Evolutionary conservation across 2,113 vertebrate genomes (phyloP), one percentile per base, ranked within the genome.

Genomic region (Trematocara variabile): DNA sequence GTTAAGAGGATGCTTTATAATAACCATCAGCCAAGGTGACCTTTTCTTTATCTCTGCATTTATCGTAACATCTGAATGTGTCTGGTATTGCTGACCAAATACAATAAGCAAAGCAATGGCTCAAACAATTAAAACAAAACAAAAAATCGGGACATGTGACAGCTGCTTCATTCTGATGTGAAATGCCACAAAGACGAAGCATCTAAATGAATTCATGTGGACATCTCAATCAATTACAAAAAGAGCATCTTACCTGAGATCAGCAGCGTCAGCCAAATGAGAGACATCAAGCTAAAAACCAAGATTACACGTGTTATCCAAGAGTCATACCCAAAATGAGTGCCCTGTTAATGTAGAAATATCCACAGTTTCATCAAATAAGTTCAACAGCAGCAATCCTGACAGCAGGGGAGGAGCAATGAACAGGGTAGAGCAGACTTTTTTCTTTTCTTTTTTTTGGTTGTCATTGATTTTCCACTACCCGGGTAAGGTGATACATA

Each of bases 401-500:
- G 54, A 18, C 82, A 73, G 90, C 2, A 52, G 82, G 5, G 20
- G 20, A 63, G 79, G 41, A 82, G 39, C 86, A 55, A 34, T 54
- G 65, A 77, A 54, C 58, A 11, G 60, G 12, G 55, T 16, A 33
- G 60, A 58, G 77, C 85, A 73, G 87, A 90, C 87, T 37, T 75
- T n/a, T n/a, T n/a, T n/a, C n/a, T 50, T 92, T 92, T 25, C 3
- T 25, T 4, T 28, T 28, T 28, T 4, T 28, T 28, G 79, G 78
- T 37, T 83, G 84, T 44, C 83, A 96, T 96, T 92, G 96, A 96
- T 95, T 95, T 95, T 95, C 94, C 91, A 88, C 95, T 90, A 91
- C 85, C 86, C 12, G 55, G 82, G 96, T 96, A 97, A 97, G 92
- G 90, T 93, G 96, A 96, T 97, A 95, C 92, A 82, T 75, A 81